Evolutionary conservation across 2,113 vertebrate genomes (phyloP).

Genomic region (Pseudonaja textilis): DNA sequence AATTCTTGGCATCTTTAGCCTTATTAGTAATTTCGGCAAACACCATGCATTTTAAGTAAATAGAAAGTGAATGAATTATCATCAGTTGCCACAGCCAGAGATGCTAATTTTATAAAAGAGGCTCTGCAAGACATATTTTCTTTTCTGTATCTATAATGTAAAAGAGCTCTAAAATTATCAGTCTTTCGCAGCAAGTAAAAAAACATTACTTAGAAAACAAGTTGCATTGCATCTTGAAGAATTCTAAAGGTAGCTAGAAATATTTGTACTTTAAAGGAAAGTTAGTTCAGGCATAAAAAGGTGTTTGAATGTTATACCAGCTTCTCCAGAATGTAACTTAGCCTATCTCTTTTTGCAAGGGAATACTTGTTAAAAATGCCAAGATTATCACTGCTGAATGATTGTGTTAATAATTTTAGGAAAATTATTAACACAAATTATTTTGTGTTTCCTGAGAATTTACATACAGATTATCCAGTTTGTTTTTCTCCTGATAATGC

Average conservation of each 20-base stretch:
- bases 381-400: not conserved
- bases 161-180: conserved; percentile 38
- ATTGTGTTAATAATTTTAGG: not conserved
- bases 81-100: conserved; percentile 54
- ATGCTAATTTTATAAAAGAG: conserved; percentile 53
- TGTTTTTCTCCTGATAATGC: not conserved
- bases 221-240: conserved; percentile 3
- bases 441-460: not conserved
- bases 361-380: not conserved
- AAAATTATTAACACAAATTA: too few relatives aligned
- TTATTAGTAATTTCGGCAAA: conserved; percentile 61
- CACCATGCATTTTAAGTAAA: conserved; percentile 65
- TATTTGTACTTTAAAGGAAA: not conserved
- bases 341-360: not conserved
- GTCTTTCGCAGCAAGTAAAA: conserved; percentile 13
- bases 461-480: not conserved
- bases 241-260: rapidly evolving
- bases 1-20: conserved; percentile 45
- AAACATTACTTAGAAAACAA: conserved; percentile 25
- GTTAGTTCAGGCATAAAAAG: not conserved
- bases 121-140: conserved; percentile 17
- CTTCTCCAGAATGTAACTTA: not conserved
- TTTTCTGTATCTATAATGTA: conserved; percentile 18
- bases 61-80: conserved; percentile 62
- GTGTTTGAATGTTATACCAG: not conserved